A percentile compares a stretch with the other conserved stretches of the same genome.
These are phyloP conservation scores for Cygnus buccinator DNA, from an alignment of 2,113 vertebrate species.

Conservation along the genomic window DNA sequence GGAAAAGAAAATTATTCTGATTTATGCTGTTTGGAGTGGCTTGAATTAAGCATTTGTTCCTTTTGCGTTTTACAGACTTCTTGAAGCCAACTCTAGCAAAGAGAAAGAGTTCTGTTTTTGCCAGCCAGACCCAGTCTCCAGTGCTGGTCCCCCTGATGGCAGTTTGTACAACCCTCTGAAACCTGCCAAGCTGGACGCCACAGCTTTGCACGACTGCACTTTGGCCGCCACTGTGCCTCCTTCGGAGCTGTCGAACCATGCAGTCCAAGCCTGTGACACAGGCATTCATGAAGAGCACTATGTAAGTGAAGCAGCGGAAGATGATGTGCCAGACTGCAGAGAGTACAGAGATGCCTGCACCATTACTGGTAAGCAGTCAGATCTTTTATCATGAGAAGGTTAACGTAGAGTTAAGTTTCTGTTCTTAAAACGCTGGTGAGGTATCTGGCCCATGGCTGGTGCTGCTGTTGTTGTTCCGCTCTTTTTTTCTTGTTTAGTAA, in stretches of 20 bases:
- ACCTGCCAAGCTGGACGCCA: conserved; percentile 97
- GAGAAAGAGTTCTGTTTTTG: neutral
- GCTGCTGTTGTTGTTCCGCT: accelerated
- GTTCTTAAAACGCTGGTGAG: neutral
- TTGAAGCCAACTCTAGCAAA: neutral
- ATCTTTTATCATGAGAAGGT: neutral
- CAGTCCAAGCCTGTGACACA: conserved; percentile 71
- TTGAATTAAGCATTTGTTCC: neutral
- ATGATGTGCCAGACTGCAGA: conserved; percentile 73
- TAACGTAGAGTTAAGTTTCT: neutral
- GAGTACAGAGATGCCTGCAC: conserved; percentile 93
- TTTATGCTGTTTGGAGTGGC: neutral
- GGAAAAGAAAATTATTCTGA: neutral
- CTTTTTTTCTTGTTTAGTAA: neutral
- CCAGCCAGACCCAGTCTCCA: conserved; percentile 62
- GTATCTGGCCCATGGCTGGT: accelerated
- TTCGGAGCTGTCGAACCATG: conserved; percentile 57
- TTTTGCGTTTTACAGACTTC: conserved; percentile 52
- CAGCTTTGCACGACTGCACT: conserved; percentile 82
- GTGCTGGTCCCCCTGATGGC: conserved; percentile 84
- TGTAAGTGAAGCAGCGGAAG: conserved; percentile 84
- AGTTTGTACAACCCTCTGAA: conserved; percentile 84
- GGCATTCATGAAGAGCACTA: conserved; percentile 86
- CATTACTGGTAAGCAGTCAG: conserved; percentile 88
- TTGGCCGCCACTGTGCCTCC: conserved; percentile 79